Evolutionary conservation across 2,888 invertebrate genomes (phyloP).

Genomic region (Heliconius charithonia): DNA sequence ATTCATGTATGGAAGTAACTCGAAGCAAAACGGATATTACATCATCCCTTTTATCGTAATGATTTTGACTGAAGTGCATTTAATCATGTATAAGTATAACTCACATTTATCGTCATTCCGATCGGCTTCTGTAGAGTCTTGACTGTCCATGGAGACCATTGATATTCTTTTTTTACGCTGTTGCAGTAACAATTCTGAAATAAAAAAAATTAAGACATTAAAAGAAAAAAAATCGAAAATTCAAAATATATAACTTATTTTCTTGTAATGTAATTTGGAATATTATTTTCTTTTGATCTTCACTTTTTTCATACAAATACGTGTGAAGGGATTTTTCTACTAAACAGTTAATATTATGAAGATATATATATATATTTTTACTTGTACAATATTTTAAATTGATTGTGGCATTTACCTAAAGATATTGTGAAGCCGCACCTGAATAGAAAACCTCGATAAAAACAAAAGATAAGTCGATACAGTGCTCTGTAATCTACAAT

Average conservation of each 20-base stretch:
- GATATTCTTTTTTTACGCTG: slow-evolving; percentile 77
- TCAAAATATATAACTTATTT: background rate
- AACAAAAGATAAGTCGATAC: slow-evolving; percentile 36
- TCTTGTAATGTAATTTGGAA: background rate
- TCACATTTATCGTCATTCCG: slow-evolving; percentile 78
- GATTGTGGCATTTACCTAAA: background rate
- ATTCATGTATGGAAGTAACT: background rate
- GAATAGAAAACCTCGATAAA: slow-evolving; percentile 46
- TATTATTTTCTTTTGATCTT: background rate
- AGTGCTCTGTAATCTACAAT: slow-evolving; percentile 23
- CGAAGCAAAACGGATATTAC: background rate
- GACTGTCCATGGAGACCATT: slow-evolving; percentile 75
- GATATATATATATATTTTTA: background rate
- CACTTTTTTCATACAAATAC: background rate
- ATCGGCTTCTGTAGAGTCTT: slow-evolving; percentile 69
- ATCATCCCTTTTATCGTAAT: background rate
- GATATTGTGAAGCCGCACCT: slow-evolving; percentile 52
- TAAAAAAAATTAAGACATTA: background rate
- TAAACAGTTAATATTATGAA: slow-evolving; percentile 4
- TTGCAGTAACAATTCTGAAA: slow-evolving; percentile 75
- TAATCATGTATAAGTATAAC: slow-evolving; percentile 45
- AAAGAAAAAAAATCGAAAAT: background rate
- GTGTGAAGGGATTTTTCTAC: slow-evolving; percentile 12
- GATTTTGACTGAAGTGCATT: background rate
- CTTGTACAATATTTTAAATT: too few species aligned